phyloP scores from a whole-genome alignment of 1,140 invertebrate species.

The Trachelipus rathkii region DNA sequence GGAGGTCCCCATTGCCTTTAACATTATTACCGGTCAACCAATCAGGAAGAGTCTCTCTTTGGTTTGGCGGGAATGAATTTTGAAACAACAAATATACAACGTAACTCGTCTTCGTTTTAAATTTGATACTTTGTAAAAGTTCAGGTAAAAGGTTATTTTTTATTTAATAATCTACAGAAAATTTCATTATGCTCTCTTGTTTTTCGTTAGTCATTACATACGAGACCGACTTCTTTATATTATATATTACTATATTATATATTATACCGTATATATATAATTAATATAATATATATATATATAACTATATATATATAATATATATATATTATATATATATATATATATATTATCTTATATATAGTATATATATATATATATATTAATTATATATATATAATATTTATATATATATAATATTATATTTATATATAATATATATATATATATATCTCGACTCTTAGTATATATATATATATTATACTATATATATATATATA shows the following conservation, averaged over 20 bases:
- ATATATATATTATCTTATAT: too few species aligned
- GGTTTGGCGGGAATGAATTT: not conserved
- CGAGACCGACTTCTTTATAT: not conserved
- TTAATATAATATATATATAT: not conserved
- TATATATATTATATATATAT: too few species aligned
- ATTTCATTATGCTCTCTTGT: not conserved
- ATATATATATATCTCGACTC: too few species aligned
- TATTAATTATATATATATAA: too few species aligned
- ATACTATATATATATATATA: too few species aligned
- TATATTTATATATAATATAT: not conserved
- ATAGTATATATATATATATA: too few species aligned
- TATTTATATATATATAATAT: too few species aligned
- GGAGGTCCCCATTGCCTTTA: not conserved
- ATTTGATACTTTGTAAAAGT: not conserved
- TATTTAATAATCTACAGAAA: not conserved
- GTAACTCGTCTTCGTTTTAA: not conserved
- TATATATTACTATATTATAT: too few species aligned
- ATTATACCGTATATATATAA: slow-evolving; percentile 15
- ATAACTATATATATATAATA: too few species aligned
- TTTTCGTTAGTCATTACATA: not conserved
- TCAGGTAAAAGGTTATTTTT: not conserved
- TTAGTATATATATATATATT: too few species aligned
- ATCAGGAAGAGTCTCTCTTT: not conserved
- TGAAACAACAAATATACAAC: not conserved
- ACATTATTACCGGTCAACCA: not conserved